Evolutionary conservation across 2,113 vertebrate genomes (phyloP).

Genomic region (Chionis minor): DNA sequence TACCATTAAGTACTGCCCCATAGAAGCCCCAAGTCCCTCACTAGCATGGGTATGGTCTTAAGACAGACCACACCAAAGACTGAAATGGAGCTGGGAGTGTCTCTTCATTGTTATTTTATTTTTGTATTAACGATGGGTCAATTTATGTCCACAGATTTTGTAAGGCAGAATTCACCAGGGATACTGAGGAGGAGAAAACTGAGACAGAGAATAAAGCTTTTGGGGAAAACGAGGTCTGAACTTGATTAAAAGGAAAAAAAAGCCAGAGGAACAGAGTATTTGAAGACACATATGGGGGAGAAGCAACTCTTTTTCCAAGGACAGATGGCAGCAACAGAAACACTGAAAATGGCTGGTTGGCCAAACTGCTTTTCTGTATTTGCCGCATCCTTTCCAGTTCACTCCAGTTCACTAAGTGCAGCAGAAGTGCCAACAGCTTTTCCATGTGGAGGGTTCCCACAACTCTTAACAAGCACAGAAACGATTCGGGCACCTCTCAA

Average conservation of each 20-base stretch:
- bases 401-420: background rate
- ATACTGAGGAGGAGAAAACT: slow-evolving; percentile 1
- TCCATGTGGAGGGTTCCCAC: background rate
- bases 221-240: slow-evolving; percentile 41
- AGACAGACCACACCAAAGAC: slow-evolving; percentile 48
- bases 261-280: background rate
- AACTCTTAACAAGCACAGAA: background rate
- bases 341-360: background rate
- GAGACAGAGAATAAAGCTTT: slow-evolving; percentile 44
- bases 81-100: slow-evolving; percentile 38
- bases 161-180: slow-evolving; percentile 55
- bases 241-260: slow-evolving; percentile 26
- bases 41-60: background rate
- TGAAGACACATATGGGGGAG: slow-evolving; percentile 2
- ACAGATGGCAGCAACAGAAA: slow-evolving; percentile 21
- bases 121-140: slow-evolving; percentile 37
- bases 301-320: background rate
- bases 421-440: background rate
- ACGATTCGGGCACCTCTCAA: fast-evolving
- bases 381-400: slow-evolving; percentile 6
- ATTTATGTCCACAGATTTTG: slow-evolving; percentile 33
- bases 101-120: slow-evolving; percentile 58
- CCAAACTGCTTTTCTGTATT: background rate
- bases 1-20: slow-evolving; percentile 7
- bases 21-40: background rate